Base-by-base conservation (phyloP, 2,888 invertebrate genomes). In the Tenthredo amoena region DNA sequence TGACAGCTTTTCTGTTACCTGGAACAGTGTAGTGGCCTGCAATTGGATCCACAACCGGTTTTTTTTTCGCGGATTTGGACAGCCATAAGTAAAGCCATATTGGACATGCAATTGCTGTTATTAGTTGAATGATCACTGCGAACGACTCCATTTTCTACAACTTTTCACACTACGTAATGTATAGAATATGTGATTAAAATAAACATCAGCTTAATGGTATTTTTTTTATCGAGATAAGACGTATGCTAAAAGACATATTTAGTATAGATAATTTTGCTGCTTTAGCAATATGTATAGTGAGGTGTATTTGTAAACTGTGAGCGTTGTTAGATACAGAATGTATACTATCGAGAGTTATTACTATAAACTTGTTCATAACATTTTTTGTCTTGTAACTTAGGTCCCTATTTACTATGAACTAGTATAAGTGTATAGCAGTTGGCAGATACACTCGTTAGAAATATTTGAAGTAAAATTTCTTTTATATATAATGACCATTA, bases 1-100 rank as follows among this genome's bases (percentile, higher is more conserved):
- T 12, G 76, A 6, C 0, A 26, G 15, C 15, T 12, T n/a, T 21
- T 21, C 4, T 55, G 79, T 86, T 85, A 89, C 89, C 87, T 77
- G 88, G 88, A 37, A 86, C 82, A 15, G 87, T 86, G 77, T 89
- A 89, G 82, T 87, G 87, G 26, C 85, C 86, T 26, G 81, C 65
- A 40, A 85, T 81, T 71, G 71, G 58, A 47, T 68, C 72, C 40
- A 40, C 26, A 37, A 37, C 55, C n/a, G 10, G 34, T 34, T 84
- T 86, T 55, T 50, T 84, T 31, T 85, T 71, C 34, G 31, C 15
- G 34, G 84, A 31, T 74, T 85, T 88, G 50, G 83, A 85, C 12
- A 85, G 68, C 72, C 87, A 85, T n/a, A 87, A 65, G 34, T 87
- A 88, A 26, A 85, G 76, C 62, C 86, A 85, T 18, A 87, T 62